A percentile compares a stretch with the other conserved stretches of the same genome.
Evolutionary conservation across 2,888 invertebrate genomes (phyloP).

Genomic region (Latheticus oryzae): DNA sequence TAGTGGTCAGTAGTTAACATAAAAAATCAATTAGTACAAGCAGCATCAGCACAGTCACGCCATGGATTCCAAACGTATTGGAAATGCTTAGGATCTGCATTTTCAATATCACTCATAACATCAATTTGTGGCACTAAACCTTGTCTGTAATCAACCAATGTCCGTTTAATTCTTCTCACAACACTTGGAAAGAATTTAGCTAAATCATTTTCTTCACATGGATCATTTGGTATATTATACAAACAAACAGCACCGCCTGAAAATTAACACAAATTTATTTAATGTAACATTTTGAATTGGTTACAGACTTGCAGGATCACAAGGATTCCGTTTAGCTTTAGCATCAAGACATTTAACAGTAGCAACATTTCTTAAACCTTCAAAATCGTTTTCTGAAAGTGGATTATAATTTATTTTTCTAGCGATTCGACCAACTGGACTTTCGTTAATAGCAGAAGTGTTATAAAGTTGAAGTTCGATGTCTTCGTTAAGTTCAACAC

Average conservation of each 20-base stretch:
- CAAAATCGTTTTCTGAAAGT: constrained; percentile 61
- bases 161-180: constrained; percentile 66
- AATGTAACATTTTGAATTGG: background rate
- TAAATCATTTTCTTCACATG: constrained; percentile 81
- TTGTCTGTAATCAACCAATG: constrained; percentile 68
- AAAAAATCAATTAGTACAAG: constrained; percentile 44
- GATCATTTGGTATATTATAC: constrained; percentile 82
- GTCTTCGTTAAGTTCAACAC: constrained; percentile 62
- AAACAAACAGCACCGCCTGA: constrained; percentile 74
- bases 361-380: constrained; percentile 60
- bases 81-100: constrained; percentile 77
- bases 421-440: constrained; percentile 63
- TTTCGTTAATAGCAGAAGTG: constrained; percentile 61
- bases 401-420: constrained; percentile 61
- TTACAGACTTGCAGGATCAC: constrained; percentile 63
- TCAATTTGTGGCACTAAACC: constrained; percentile 69
- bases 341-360: constrained; percentile 62
- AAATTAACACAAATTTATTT: constrained; percentile 7
- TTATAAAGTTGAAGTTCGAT: constrained; percentile 63
- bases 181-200: constrained; percentile 69
- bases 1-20: no score
- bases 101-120: constrained; percentile 68
- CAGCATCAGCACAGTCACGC: constrained; percentile 63
- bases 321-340: constrained; percentile 62
- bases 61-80: constrained; percentile 81